Evolutionary conservation across 2,797 vertebrate genomes (phyloP).

Genomic region (Euthynnus affinis): DNA sequence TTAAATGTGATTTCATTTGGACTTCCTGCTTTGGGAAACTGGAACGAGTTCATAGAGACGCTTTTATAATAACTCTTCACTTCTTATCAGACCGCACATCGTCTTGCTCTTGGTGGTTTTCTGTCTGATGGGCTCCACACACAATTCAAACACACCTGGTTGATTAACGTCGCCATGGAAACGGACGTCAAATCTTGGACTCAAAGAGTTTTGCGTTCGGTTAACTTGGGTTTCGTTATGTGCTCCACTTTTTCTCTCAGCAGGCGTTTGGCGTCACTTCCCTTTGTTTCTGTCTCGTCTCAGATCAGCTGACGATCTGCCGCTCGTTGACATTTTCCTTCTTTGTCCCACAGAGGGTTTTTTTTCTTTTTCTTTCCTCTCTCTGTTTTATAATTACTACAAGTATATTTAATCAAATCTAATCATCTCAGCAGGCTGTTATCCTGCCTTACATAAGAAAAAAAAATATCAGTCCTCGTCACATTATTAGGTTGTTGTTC

Average conservation of each 20-base stretch:
- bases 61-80: too few species aligned
- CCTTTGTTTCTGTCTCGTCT: neutral
- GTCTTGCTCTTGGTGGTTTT: too few species aligned
- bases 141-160: too few species aligned
- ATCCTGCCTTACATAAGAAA: slow-evolving; percentile 52
- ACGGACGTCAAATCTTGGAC: too few species aligned
- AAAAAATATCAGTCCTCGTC: slow-evolving; percentile 38
- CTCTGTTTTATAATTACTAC: slow-evolving; percentile 61
- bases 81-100: too few species aligned
- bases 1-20: too few species aligned
- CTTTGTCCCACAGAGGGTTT: neutral
- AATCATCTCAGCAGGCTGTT: slow-evolving; percentile 71
- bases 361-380: neutral
- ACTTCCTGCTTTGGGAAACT: too few species aligned
- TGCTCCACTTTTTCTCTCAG: neutral
- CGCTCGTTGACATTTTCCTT: slow-evolving; percentile 32
- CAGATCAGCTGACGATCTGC: slow-evolving; percentile 31
- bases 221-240: too few species aligned
- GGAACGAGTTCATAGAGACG: too few species aligned
- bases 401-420: slow-evolving; percentile 73
- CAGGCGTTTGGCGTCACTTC: neutral
- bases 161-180: neutral
- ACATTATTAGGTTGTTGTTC: slow-evolving; percentile 18
- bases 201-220: too few species aligned
- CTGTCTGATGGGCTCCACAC: too few species aligned